These are phyloP conservation scores for Branchipolynoe longqiensis DNA, from an alignment of 2,888 invertebrate species.

Conservation along the genomic window DNA sequence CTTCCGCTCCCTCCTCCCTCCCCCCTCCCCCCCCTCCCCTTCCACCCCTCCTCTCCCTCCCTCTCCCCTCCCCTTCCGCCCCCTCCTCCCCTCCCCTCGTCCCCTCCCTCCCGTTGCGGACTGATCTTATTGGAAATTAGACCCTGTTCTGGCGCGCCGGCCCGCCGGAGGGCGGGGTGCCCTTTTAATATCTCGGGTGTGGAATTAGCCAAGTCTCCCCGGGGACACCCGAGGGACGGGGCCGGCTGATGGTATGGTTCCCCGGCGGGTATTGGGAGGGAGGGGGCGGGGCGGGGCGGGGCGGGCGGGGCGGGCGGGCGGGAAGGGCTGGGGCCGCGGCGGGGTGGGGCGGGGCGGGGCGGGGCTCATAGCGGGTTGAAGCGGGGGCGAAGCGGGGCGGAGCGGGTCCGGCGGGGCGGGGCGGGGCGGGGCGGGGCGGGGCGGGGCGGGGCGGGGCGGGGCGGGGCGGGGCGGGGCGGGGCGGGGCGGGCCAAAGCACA, in stretches of 20 bases:
- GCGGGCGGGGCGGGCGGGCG: background rate
- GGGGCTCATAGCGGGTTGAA: background rate
- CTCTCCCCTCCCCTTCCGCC: background rate
- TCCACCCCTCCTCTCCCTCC: background rate
- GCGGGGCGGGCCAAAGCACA: constrained; percentile 40
- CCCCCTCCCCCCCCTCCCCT: background rate
- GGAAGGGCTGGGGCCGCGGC: background rate
- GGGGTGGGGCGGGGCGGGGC: background rate
- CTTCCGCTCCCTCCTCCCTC: too few relatives aligned
- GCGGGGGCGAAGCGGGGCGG: background rate
- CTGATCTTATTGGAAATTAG: constrained; percentile 44
- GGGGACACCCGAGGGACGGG: constrained; percentile 5
- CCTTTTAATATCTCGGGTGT: constrained; percentile 53
- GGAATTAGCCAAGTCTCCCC: constrained; percentile 48
- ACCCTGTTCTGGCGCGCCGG: background rate
- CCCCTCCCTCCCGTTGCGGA: background rate
- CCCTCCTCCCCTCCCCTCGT: background rate
- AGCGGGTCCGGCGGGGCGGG: background rate
- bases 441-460: background rate
- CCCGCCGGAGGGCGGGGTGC: constrained; percentile 11
- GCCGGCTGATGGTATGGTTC: constrained; percentile 21
- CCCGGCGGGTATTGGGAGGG: too few relatives aligned
- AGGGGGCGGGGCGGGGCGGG: background rate
- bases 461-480: background rate
- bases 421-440: background rate